Evolutionary conservation across 2,888 invertebrate genomes (phyloP), one percentile per base, ranked within the genome.

Genomic region (Idaea aversata): DNA sequence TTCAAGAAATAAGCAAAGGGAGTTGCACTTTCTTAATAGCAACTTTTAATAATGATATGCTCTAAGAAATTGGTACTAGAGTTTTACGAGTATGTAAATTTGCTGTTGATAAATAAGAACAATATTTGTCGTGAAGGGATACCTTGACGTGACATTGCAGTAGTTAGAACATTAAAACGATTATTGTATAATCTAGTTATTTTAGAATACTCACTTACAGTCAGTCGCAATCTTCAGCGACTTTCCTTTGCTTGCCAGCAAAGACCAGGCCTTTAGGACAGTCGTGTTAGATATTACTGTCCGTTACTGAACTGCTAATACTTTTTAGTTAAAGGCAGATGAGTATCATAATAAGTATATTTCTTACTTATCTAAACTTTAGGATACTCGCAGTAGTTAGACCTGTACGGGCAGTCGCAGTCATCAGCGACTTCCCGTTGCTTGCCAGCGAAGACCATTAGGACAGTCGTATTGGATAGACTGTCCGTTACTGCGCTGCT

Each of bases 241-340:
- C 97, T 5, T 97, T 97, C 61, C 97, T 94, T 79, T 97, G 96
- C 84, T 97, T 97, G 4, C 97, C 98, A 16, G 97, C 97, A 89
- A 96, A 98, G 61, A 98, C 98, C 73, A 98, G 92, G 0, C 98
- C 98, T 81, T 98, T 98, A 65, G 98, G 98, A 81, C 98, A 98
- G 90, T 97, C 97, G 86, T 97, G 97, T 67, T 97, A 93, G 71
- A 97, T 95, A 0, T n/a, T 97, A 95, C 82, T 97, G 96, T 0
- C 96, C 97, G 75, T 94, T 95, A 68, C 97, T 96, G 80, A 98
- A 98, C 85, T 97, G 97, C 97, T 97, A 98, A 82, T 96, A 97
- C 67, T 95, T 93, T 81, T 93, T 93, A 81, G 13, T 3, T 47
- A 10, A 6, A 47, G 7, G 4, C 0, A 47, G 13, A 7, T 47